A percentile compares a stretch with the other conserved stretches of the same genome.
Conservation (phyloP, 2,888 invertebrate species). For the Scaptomyza tumidula region DNA sequence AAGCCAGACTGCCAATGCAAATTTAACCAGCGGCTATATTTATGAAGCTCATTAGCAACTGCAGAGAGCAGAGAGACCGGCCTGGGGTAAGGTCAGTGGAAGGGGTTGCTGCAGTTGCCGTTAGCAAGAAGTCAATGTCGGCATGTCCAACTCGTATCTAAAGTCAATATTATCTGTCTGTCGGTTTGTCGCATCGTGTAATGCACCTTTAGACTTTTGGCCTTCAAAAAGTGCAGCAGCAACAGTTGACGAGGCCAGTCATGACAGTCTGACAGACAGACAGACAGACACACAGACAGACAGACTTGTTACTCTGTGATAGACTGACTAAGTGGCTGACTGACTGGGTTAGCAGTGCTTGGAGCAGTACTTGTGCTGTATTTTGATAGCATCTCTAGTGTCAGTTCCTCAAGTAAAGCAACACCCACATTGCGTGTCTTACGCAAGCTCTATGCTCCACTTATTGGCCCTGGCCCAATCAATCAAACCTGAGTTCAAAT, state of each 20-base stretch:
- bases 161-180: constrained; percentile 59
- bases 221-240: constrained; percentile 62
- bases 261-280: constrained; percentile 18
- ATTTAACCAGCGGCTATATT: constrained; percentile 69
- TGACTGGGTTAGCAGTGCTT: constrained; percentile 56
- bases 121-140: constrained; percentile 60
- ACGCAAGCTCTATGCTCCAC: constrained; percentile 57
- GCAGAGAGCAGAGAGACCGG: not conserved
- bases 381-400: constrained; percentile 30
- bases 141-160: constrained; percentile 54
- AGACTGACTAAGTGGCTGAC: constrained; percentile 22
- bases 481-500: constrained; percentile 47
- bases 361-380: constrained; percentile 1
- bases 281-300: constrained; percentile 23
- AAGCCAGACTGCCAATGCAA: constrained; percentile 61
- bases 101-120: constrained; percentile 38
- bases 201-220: constrained; percentile 64
- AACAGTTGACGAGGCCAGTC: constrained; percentile 31
- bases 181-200: constrained; percentile 20
- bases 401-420: constrained; percentile 21
- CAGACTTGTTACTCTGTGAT: constrained; percentile 15
- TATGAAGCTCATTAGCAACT: constrained; percentile 71
- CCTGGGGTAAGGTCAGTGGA: not conserved
- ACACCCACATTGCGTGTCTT: constrained; percentile 56
- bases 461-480: constrained; percentile 65